These are phyloP conservation scores for Brachypterus glaber DNA, from an alignment of 2,888 invertebrate genomes.

Conservation along the genomic window DNA sequence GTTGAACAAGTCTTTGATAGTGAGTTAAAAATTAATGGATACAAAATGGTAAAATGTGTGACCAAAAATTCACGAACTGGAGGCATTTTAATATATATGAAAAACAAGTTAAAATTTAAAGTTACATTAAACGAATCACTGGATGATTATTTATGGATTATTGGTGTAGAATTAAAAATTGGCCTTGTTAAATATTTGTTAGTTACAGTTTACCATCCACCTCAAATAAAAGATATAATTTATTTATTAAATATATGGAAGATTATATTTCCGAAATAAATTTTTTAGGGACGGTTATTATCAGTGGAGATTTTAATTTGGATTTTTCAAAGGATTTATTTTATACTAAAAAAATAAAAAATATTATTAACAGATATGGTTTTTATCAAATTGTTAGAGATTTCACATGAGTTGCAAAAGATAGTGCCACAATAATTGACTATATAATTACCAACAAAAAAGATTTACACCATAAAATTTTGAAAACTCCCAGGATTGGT, in stretches of 20 bases:
- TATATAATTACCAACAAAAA: conserved; percentile 1
- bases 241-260: background rate
- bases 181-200: background rate
- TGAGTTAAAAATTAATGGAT: background rate
- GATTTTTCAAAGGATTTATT: background rate
- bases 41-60: background rate
- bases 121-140: background rate
- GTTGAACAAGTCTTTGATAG: background rate
- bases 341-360: background rate
- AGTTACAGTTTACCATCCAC: background rate
- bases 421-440: background rate
- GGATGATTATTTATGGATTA: background rate
- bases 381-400: background rate
- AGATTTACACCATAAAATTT: background rate
- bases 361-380: background rate
- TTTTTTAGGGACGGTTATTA: background rate
- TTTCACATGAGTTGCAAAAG: background rate
- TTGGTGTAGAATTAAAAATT: background rate
- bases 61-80: background rate
- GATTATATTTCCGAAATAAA: background rate
- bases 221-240: background rate
- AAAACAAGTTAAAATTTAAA: background rate
- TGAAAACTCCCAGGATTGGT: background rate
- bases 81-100: background rate
- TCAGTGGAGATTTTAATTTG: no score